Base-by-base conservation (phyloP, 2,797 vertebrate species). In the Cyprinella venusta region DNA sequence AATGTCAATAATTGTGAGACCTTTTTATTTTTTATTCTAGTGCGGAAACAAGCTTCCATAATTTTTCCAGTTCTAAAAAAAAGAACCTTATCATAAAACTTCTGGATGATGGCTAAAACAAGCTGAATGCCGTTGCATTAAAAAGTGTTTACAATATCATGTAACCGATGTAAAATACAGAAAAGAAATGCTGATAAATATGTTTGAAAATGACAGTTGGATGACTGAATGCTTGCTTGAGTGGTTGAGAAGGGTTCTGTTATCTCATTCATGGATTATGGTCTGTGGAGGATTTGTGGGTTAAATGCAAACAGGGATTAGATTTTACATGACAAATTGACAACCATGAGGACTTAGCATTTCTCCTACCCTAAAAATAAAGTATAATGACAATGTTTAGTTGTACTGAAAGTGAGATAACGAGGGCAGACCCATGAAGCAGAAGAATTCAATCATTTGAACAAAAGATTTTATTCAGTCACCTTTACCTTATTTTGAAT, bases 181-280 rank as follows among this genome's bases (percentile, higher is more conserved):
- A 72, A 45, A 26, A 12, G 2, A 26, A 54, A 26, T 30, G 10
- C 54, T 59, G 21, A 45, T 15, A 48, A 6, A 56, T n/a, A 63
- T 63, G 36, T 24, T 40, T 5, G 0, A 70, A 71, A 33, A 24
- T 24, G 18, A 4, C 10, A 33, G 16, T 5, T 67, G 21, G 42
- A 61, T 45, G 24, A 61, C 24, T 6, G 16, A 33, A 18, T 30
- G 38, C 38, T 38, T 8, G 19, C 8, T 50, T 78, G 42, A 65
- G 40, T 65, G 40, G 30, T 59, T 76, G 38, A 45, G 18, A 21
- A 42, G 45, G 70, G 56, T 74, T 74, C 42, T 72, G 69, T 38
- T 61, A 70, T 81, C 59, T 82, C 30, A 40, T 81, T 64, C 26
- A 15, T 50, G 42, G 59, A 74, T 74, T 52, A 74, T 65, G 42